Evolutionary conservation across 2,888 invertebrate genomes (phyloP), one percentile per base, ranked within the genome.

Genomic region (Aquatica leii): DNA sequence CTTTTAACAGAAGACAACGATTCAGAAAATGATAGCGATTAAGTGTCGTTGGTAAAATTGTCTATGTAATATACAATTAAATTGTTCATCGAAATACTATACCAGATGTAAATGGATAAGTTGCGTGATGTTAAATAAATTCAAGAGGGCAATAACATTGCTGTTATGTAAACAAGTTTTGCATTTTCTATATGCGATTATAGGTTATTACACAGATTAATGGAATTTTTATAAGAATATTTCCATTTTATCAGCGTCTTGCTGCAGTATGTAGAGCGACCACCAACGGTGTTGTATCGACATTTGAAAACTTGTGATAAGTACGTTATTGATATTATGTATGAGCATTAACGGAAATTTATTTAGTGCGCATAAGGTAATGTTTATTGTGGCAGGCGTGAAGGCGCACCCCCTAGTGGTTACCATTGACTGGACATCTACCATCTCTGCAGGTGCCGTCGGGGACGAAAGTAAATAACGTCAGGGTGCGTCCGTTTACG

Each of bases 401-500:
- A 60, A 60, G 55, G 64, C 41, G 64, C 59, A 52, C 62, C 62
- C 62, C 58, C 57, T 43, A 57, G 52, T 58, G 62, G 52, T 53
- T 48, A 49, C 54, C 54, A 60, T 54, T 60, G 60, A 62, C 57
- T 52, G 35, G 53, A 62, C 57, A 58, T 53, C 52, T 58, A 20
- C 58, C 40, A 48, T 46, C 62, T 53, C 58, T 41, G 24, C 62
- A 37, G 62, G 62, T 58, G 62, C 53, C 62, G 40, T 53, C 57
- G 60, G 60, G 54, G 60, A 60, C 60, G 53, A 54, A 60, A 54
- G 60, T 60, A 60, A 60, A 60, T 60, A 60, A 60, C 54, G 40
- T 31, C 18, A 54, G 46, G 56, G 56, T 46, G 56, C 56, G 58
- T 58, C 40, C 49, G 58, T 56, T 56, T 56, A 56, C 50, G 58